Conservation (phyloP, 1,140 invertebrate genomes). For the Temnothorax nylanderi region DNA sequence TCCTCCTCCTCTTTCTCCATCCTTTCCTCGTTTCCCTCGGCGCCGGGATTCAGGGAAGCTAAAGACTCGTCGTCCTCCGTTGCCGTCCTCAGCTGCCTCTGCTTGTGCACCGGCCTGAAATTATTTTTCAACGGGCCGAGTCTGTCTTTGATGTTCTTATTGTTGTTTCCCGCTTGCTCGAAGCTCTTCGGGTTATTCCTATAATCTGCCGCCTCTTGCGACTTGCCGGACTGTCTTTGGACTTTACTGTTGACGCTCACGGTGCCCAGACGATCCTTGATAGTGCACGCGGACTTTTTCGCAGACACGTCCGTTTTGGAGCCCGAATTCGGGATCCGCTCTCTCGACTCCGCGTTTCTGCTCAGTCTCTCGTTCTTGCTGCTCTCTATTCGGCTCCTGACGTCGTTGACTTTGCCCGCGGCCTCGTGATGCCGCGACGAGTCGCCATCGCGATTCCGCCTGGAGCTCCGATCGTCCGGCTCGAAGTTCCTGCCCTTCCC, state of each 20-base stretch:
- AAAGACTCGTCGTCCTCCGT: constrained; percentile 82
- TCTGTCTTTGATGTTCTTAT: constrained; percentile 84
- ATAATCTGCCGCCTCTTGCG: constrained; percentile 71
- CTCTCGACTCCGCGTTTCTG: constrained; percentile 51
- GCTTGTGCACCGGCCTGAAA: constrained; percentile 75
- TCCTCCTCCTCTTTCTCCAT: constrained; percentile 79
- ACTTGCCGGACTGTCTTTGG: constrained; percentile 81
- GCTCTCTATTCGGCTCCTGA: constrained; percentile 75
- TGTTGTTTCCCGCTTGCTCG: constrained; percentile 78
- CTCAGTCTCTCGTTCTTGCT: constrained; percentile 61
- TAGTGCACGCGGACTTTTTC: constrained; percentile 65
- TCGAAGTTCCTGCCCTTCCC: constrained; percentile 62
- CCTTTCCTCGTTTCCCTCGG: constrained; percentile 80
- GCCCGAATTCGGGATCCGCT: constrained; percentile 58
- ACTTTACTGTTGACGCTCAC: constrained; percentile 62
- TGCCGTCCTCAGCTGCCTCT: constrained; percentile 44
- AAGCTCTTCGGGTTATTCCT: constrained; percentile 47
- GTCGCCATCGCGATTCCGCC: constrained; percentile 57
- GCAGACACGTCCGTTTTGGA: constrained; percentile 34
- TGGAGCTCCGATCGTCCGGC: constrained; percentile 59
- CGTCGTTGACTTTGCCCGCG: constrained; percentile 59
- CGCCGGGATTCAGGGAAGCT: constrained; percentile 68
- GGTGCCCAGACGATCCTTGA: constrained; percentile 79
- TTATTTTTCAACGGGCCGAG: constrained; percentile 83
- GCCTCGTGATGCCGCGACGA: constrained; percentile 52